Conservation (phyloP, 2,888 invertebrate genomes). For the Cactoblastis cactorum region DNA sequence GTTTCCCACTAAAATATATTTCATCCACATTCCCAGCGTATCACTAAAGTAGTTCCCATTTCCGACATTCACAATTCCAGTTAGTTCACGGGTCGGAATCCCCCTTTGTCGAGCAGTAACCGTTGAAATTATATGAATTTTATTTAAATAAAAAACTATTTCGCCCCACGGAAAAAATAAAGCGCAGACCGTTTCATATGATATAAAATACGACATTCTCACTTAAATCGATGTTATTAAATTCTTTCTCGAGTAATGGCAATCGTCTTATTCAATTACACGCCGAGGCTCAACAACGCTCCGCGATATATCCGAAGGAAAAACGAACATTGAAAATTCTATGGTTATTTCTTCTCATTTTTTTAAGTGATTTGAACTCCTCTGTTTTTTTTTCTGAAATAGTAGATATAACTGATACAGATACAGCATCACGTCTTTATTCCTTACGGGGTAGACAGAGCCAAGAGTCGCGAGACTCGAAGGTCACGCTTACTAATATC, state of each 20-base stretch:
- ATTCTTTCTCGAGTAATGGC: slow-evolving; percentile 69
- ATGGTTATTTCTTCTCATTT: slow-evolving; percentile 59
- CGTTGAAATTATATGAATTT: slow-evolving; percentile 54
- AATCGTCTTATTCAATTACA: slow-evolving; percentile 74
- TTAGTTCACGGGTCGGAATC: slow-evolving; percentile 37
- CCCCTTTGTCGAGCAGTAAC: slow-evolving; percentile 46
- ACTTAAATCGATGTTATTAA: slow-evolving; percentile 59
- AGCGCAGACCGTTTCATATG: slow-evolving; percentile 31
- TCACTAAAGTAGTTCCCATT: slow-evolving; percentile 12
- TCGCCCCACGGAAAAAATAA: slow-evolving; percentile 25
- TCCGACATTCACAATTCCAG: slow-evolving; percentile 22
- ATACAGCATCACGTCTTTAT: too few species aligned
- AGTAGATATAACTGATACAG: too few species aligned
- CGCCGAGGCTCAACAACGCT: slow-evolving; percentile 63
- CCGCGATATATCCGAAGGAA: slow-evolving; percentile 63
- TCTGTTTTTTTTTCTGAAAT: not conserved
- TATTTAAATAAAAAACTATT: slow-evolving; percentile 63
- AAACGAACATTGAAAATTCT: slow-evolving; percentile 58
- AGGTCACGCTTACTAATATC: too few species aligned
- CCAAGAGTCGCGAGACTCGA: too few species aligned
- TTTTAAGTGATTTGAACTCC: slow-evolving; percentile 3
- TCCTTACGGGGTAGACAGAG: too few species aligned
- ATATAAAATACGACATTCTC: slow-evolving; percentile 40
- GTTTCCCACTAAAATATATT: not conserved
- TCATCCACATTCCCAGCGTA: not conserved